Evolutionary conservation across 2,797 vertebrate genomes (phyloP), one percentile per base, ranked within the genome.

Genomic region (Nannoperca obscura): DNA sequence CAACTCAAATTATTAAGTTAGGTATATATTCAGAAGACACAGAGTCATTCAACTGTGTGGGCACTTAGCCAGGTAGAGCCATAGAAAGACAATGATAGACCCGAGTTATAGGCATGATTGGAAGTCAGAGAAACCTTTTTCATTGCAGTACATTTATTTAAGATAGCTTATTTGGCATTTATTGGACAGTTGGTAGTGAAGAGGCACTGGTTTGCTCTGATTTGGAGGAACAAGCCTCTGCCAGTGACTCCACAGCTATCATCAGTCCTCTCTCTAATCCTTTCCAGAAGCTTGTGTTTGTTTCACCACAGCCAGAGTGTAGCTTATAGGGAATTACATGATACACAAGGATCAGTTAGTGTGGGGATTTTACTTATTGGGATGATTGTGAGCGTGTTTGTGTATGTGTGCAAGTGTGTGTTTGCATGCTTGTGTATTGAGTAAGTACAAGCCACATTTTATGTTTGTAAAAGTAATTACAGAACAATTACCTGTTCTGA

Each of bases 311-410:
- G 64, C 77, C 50, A 52, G 62, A 58, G 60, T 70, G 49, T 71
- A 75, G 77, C 49, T 91, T 85, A 88, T 50, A 59, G 70, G 81
- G 83, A 85, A 72, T 90, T 84, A 85, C 24, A n/a, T 79, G 83
- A 82, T 46, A 27, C 66, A 76, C 27, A 5, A 53, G 85, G 87
- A 90, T 90, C 78, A 84, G 76, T 84, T 74, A 58, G 71, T 44
- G 54, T 32, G 53, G 57, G 81, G 79, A 83, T 86, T 86, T 77
- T 40, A 81, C 74, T 84, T 70, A 85, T 82, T 66, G 69, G 80
- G 84, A 74, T 82, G 71, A 83, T 30, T 83, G 66, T 46, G 52
- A 69, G 66, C 60, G 74, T 81, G 80, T 71, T 60, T 61, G 58
- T 71, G 63, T 40, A 54, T 78, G 53, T 63, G 72, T 30, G 58